Evolutionary conservation across 2,797 vertebrate species (phyloP), one percentile per base, ranked within the genome.

Genomic region (Catostomus latipinnis): DNA sequence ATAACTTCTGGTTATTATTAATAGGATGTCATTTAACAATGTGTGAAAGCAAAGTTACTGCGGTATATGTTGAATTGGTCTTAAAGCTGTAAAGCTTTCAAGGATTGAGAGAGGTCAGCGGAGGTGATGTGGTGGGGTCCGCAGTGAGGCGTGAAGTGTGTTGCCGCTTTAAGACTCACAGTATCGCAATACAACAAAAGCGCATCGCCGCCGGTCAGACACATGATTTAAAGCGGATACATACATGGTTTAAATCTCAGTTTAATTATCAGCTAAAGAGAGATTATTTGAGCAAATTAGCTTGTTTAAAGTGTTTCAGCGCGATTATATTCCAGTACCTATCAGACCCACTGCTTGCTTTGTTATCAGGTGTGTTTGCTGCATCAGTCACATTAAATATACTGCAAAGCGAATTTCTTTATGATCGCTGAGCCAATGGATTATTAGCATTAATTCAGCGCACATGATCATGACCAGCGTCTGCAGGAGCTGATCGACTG

Each of bases 151-250:
- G 49, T 58, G 54, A 14, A 63, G 22, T 46, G 57, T 43, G 71
- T 74, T 84, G 61, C 83, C 81, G 61, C 71, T 86, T 86, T 86
- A 86, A 84, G 68, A 80, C 68, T 49, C 68, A 49, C 22, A 77
- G 60, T 71, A 74, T 78, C 72, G 83, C 78, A 68, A 56, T 79
- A 79, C 79, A 66, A 80, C 57, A 86, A 67, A 70, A 61, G 69
- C 54, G 81, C 71, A 67, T 71, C 54, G 61, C 82, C 34, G 67
- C 70, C 16, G 67, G 71, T 81, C 60, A 71, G 34, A 22, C 52
- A 78, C 58, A 49, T 63, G 67, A 78, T 63, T 50, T 71, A 70
- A 69, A 77, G 56, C 75, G 6, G 18, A 11, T 14, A 50, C 65
- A 76, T 14, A 57, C 34, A 76, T 57, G 54, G 48, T 69, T 71